Evolutionary conservation across 2,113 vertebrate species (phyloP).

Genomic region (Solenodon paradoxus): DNA sequence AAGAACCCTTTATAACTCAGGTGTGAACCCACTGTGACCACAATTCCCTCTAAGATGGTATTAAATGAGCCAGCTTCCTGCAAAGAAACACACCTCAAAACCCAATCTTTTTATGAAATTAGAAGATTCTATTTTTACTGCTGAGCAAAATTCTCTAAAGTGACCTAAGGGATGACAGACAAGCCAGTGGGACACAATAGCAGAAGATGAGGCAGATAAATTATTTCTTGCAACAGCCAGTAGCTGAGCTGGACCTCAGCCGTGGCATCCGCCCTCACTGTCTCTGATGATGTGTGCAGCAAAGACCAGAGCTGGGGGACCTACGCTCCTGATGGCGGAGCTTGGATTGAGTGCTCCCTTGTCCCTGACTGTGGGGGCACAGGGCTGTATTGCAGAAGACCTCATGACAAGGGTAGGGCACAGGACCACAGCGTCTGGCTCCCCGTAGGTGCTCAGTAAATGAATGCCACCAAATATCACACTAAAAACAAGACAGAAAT

Average conservation of each 20-base stretch:
- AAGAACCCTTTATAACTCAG: neutral
- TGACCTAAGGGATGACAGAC: neutral
- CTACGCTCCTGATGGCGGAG: rapidly evolving
- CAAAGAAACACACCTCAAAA: neutral
- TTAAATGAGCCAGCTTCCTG: neutral
- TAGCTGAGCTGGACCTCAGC: neutral
- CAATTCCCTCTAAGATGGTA: neutral
- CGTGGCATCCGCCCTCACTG: rapidly evolving
- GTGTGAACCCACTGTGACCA: neutral
- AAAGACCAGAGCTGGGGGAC: neutral
- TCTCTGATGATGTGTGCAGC: rapidly evolving
- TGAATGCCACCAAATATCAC: neutral
- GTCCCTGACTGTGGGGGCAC: neutral
- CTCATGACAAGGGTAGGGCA: neutral
- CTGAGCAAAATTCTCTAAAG: neutral
- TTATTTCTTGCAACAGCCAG: rapidly evolving
- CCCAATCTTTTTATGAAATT: neutral
- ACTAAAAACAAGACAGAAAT: neutral
- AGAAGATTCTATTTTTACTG: neutral
- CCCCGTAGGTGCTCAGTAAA: neutral
- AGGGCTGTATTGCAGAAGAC: no score
- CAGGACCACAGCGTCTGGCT: neutral
- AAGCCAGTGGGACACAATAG: rapidly evolving
- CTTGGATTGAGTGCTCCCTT: no score
- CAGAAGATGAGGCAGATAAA: no score